Evolutionary conservation across 2,113 vertebrate species (phyloP).

Genomic region (Seriola rivoliana): DNA sequence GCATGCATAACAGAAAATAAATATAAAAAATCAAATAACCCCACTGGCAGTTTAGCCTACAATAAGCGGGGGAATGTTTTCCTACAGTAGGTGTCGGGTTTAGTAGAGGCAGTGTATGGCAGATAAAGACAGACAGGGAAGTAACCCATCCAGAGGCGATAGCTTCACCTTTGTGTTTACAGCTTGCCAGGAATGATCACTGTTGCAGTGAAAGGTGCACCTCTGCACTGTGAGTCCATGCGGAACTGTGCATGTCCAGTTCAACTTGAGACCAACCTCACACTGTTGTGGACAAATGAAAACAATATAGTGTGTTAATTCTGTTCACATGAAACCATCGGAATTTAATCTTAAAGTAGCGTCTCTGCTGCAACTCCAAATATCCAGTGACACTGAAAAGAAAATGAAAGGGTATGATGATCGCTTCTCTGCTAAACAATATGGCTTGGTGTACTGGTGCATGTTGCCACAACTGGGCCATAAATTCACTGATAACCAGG

Average conservation of each 20-base stretch:
- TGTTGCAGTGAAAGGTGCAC: conserved; percentile 17
- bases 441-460: conserved; percentile 51
- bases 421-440: conserved; percentile 47
- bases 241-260: neutral
- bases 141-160: conserved; percentile 34
- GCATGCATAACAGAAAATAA: neutral
- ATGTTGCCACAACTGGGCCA: conserved; percentile 46
- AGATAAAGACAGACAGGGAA: conserved; percentile 25
- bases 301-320: neutral
- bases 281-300: neutral
- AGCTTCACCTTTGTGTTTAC: conserved; percentile 57
- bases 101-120: neutral
- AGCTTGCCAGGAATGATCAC: conserved; percentile 47
- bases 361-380: conserved; percentile 34
- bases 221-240: neutral
- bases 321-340: conserved; percentile 10
- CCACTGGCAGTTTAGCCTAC: neutral
- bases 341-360: conserved; percentile 25
- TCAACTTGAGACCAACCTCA: neutral
- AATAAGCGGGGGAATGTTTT: neutral
- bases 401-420: conserved; percentile 50
- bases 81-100: neutral
- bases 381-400: conserved; percentile 12
- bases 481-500: conserved; percentile 49
- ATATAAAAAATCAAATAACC: neutral